Evolutionary conservation across 2,797 vertebrate species (phyloP), one percentile per base, ranked within the genome.

Genomic region (Dallia pectoralis): DNA sequence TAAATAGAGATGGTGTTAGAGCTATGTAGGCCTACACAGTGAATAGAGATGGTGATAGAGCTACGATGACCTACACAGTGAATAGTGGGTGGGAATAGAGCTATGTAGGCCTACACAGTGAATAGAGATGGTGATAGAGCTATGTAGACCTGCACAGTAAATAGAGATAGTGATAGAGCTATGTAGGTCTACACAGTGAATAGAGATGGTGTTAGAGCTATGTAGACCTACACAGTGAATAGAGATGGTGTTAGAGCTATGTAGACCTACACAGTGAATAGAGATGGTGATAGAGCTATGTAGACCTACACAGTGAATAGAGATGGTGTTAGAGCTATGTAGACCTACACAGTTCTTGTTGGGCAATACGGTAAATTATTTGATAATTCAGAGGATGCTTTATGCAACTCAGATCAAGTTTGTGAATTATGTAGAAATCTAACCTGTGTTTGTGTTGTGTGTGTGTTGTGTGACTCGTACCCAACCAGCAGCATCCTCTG

Each of bases 61-160:
- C 9, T 22, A 59, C 11, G 80, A 63, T 74, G 77, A 70, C 75
- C 63, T 73, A 77, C 84, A 90, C 89, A 89, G 87, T 86, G 80
- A 78, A 68, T 0, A 12, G 40, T 1, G 40, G 40, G 40, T 12
- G n/a, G n/a, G n/a, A n/a, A n/a, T n/a, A n/a, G n/a, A n/a, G n/a
- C n/a, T n/a, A n/a, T n/a, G n/a, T n/a, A n/a, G n/a, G n/a, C n/a
- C n/a, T n/a, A n/a, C n/a, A 59, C 53, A 85, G 78, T 81, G 85
- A 89, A 77, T 62, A 65, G 72, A 9, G 56, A 79, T 84, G 76
- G 22, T 14, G 22, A 59, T 59, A 25, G 53, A 25, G n/a, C 9
- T 22, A 59, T 4, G 80, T 65, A 76, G 77, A 70, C 75, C 63
- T 73, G 76, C 84, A 90, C 89, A 89, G 87, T 86, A 79, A 78